A percentile compares a stretch with the other conserved stretches of the same genome.
Conservation (phyloP, 2,888 invertebrate genomes). For the Erynnis tages region DNA sequence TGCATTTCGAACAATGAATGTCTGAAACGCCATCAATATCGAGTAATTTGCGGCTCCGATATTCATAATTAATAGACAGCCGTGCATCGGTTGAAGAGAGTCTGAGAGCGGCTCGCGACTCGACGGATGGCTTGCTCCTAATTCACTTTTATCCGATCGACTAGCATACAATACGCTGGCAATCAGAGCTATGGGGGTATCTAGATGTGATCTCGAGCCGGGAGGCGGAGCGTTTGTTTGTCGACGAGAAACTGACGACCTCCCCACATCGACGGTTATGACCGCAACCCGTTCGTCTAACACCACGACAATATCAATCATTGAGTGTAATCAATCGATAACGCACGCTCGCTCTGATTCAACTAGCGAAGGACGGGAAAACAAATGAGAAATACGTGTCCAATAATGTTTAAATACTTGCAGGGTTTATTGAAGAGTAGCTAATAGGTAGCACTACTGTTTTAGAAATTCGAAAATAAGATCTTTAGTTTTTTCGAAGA, state of each 20-base stretch:
- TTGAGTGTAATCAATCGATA: not conserved
- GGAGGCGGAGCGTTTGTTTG: not conserved
- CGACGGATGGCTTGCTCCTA: not conserved
- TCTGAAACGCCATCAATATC: too few species aligned
- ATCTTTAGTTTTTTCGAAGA: too few species aligned
- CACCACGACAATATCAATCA: conserved; percentile 6
- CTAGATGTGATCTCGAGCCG: not conserved
- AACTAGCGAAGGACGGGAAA: too few species aligned
- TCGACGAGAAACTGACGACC: conserved; percentile 1
- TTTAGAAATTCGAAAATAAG: too few species aligned
- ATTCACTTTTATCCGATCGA: not conserved
- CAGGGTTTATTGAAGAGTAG: too few species aligned
- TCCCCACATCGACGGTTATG: not conserved
- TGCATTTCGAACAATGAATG: not conserved
- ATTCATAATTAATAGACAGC: not conserved
- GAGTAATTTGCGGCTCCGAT: not conserved
- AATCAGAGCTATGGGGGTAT: not conserved
- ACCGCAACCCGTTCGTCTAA: not conserved
- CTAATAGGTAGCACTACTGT: too few species aligned
- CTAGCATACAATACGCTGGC: not conserved
- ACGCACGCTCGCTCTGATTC: not conserved
- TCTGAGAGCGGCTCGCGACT: too few species aligned
- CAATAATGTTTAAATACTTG: too few species aligned
- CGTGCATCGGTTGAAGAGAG: not conserved
- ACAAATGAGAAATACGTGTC: too few species aligned